These are phyloP conservation scores for Crax fasciolata DNA, from an alignment of 2,797 vertebrate genomes.

Conservation along the genomic window DNA sequence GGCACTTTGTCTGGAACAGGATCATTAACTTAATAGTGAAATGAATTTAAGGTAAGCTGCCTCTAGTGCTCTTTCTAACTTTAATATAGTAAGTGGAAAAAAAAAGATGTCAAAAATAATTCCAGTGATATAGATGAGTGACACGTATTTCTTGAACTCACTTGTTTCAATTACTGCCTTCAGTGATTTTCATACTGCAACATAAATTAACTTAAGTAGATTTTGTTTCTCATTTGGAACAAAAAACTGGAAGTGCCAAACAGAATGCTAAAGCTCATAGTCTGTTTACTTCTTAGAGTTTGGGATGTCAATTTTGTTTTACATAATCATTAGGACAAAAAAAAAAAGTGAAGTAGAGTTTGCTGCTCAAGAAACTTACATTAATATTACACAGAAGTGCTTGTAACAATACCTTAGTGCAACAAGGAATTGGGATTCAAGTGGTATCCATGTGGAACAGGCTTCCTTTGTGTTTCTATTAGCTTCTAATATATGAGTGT, in stretches of 20 bases:
- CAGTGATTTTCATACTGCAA: slow-evolving; percentile 11
- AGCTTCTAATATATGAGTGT: background rate
- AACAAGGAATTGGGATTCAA: background rate
- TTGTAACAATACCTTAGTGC: background rate
- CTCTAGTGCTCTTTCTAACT: background rate
- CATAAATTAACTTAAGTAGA: slow-evolving; percentile 15
- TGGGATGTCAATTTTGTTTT: slow-evolving; percentile 1
- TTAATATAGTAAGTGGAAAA: slow-evolving; percentile 22
- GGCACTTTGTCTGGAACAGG: background rate
- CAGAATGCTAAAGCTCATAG: slow-evolving; percentile 10
- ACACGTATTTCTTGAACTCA: slow-evolving; percentile 7
- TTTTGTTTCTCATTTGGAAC: slow-evolving; percentile 45
- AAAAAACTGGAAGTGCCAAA: slow-evolving; percentile 49
- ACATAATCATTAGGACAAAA: background rate
- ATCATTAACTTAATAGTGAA: slow-evolving; percentile 29
- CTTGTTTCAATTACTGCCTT: slow-evolving; percentile 39
- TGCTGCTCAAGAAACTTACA: background rate
- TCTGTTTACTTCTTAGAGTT: slow-evolving; percentile 25
- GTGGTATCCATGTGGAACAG: background rate
- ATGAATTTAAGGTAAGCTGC: background rate
- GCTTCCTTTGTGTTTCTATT: slow-evolving; percentile 17
- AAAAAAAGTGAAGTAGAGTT: background rate
- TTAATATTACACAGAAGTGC: background rate
- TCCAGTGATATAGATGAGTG: background rate
- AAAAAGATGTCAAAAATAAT: slow-evolving; percentile 40